Conservation (phyloP, 2,888 invertebrate species). For the Cetonia aurata region DNA sequence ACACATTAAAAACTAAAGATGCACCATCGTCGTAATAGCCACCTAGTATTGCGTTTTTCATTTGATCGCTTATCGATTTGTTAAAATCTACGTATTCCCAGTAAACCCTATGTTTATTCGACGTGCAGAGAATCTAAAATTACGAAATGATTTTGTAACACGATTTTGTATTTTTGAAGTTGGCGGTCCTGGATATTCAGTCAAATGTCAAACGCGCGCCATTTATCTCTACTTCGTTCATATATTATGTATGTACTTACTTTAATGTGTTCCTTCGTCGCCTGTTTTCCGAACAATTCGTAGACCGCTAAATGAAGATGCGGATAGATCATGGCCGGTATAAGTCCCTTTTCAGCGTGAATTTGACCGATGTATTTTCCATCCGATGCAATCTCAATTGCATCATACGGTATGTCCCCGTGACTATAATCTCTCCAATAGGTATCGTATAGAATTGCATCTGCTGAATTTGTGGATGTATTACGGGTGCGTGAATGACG, state of each 20-base stretch:
- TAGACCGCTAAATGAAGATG: background rate
- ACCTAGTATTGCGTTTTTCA: background rate
- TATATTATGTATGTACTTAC: no score
- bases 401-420: no score
- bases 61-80: background rate
- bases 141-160: no score
- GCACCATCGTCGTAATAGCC: background rate
- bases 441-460: no score
- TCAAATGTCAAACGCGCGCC: no score
- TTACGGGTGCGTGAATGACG: no score
- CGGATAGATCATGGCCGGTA: slow-evolving; percentile 13
- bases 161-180: no score
- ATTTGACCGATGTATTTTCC: slow-evolving; percentile 31
- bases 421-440: no score
- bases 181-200: no score
- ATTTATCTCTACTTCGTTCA: no score
- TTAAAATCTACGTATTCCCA: slow-evolving; percentile 10
- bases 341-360: slow-evolving; percentile 1
- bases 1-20: background rate
- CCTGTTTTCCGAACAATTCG: slow-evolving; percentile 5
- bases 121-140: background rate
- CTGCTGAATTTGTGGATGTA: no score
- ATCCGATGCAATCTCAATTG: slow-evolving; percentile 7
- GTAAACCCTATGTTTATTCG: background rate
- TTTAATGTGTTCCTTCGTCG: slow-evolving; percentile 11